Evolutionary conservation across 2,888 invertebrate species (phyloP).

Genomic region (Geophilus truncorum): DNA sequence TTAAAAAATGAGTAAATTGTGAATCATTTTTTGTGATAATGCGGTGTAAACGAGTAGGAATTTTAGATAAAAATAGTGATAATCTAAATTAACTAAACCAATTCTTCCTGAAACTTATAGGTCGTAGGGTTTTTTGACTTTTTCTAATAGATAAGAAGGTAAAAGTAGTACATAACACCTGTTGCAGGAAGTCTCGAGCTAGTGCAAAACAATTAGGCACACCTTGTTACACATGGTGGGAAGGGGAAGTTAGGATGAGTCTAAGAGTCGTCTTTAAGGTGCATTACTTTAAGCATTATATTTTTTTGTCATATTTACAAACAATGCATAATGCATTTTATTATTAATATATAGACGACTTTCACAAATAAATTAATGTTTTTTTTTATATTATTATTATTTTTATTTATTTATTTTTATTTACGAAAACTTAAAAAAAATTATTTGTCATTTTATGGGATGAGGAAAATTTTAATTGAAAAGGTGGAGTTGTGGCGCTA

Average conservation of each 20-base stretch:
- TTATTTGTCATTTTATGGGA: no score
- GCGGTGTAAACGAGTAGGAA: not conserved
- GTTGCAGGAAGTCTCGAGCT: slow-evolving; percentile 1
- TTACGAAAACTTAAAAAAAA: no score
- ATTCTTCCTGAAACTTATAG: not conserved
- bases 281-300: not conserved
- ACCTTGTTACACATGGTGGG: slow-evolving; percentile 17
- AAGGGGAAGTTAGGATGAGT: not conserved
- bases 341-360: no score
- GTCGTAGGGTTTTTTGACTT: slow-evolving; percentile 11
- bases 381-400: no score
- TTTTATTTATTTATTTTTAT: no score
- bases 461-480: no score
- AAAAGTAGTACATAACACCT: slow-evolving; percentile 2
- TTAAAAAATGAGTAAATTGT: not conserved
- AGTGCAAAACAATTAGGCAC: not conserved
- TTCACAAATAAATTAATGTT: no score
- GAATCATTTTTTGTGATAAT: not conserved
- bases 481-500: not conserved
- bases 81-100: not conserved
- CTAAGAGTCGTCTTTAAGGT: not conserved
- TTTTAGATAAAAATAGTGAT: not conserved
- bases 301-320: not conserved
- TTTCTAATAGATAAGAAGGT: not conserved
- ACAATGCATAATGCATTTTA: not conserved